phyloP scores from a whole-genome alignment of 2,113 vertebrate species.

The Pan paniscus region DNA sequence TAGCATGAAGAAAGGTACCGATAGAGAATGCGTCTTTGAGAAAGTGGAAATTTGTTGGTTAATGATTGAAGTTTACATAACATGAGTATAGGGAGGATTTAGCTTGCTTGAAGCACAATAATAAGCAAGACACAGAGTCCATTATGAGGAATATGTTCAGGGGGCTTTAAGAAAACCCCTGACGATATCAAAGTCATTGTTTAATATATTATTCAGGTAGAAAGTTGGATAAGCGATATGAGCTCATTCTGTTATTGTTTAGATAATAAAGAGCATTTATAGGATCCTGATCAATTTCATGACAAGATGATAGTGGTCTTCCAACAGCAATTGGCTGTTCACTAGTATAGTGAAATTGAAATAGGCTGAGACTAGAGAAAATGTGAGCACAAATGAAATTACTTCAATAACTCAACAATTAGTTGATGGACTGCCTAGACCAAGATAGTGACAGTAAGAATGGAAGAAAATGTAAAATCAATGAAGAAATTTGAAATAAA shows the following conservation, averaged over 20 bases:
- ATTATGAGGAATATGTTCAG: background rate
- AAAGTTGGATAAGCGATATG: background rate
- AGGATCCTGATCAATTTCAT: background rate
- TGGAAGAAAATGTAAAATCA: background rate
- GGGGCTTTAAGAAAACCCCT: background rate
- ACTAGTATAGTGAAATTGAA: background rate
- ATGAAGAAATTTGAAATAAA: background rate
- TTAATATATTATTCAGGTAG: background rate
- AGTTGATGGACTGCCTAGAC: background rate
- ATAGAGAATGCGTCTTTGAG: background rate
- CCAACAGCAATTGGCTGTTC: background rate
- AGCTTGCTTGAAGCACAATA: background rate
- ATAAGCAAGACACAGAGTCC: background rate
- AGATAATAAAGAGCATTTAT: background rate
- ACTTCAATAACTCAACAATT: background rate
- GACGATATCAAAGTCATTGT: background rate
- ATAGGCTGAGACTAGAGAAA: background rate
- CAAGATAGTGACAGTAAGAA: background rate
- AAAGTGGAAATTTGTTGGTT: background rate
- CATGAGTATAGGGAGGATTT: background rate
- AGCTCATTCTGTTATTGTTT: background rate
- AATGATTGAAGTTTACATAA: background rate
- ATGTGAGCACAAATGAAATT: background rate
- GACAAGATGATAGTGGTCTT: background rate
- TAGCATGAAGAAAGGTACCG: background rate